Evolutionary conservation across 1,140 invertebrate genomes (phyloP).

Genomic region (Cardiocondyla obscurior): DNA sequence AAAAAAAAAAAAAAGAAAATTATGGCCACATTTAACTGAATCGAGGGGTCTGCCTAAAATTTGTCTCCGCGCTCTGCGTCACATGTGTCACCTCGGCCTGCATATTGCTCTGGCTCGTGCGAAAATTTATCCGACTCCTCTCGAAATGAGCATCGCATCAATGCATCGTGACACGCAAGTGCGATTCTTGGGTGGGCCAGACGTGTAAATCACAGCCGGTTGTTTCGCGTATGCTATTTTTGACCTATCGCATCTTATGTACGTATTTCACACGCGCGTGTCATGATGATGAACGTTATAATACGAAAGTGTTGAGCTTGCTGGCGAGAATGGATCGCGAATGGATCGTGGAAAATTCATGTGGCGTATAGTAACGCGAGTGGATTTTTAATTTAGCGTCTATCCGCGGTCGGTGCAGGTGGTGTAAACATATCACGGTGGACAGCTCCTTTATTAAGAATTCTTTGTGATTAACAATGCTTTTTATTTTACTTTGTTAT

Average conservation of each 20-base stretch:
- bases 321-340: background rate
- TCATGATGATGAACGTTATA: background rate
- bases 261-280: background rate
- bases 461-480: constrained; percentile 4
- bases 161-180: background rate
- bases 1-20: background rate
- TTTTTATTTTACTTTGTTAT: background rate
- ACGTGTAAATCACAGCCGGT: background rate
- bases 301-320: background rate
- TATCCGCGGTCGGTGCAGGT: background rate
- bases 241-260: background rate
- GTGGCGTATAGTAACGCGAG: background rate
- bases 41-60: too few relatives aligned
- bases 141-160: background rate
- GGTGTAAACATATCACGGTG: background rate
- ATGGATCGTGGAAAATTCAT: background rate
- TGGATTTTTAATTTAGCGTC: constrained; percentile 13
- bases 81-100: background rate
- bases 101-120: background rate
- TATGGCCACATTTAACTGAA: background rate
- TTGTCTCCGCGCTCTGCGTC: background rate
- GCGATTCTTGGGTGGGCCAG: background rate
- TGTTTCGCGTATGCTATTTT: constrained; percentile 11
- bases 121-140: background rate
- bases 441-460: background rate